Percentiles rank a stretch among this genome's conserved stretches.
Evolutionary conservation across 2,888 invertebrate species (phyloP).

Genomic region (Diplazon laetatorius): DNA sequence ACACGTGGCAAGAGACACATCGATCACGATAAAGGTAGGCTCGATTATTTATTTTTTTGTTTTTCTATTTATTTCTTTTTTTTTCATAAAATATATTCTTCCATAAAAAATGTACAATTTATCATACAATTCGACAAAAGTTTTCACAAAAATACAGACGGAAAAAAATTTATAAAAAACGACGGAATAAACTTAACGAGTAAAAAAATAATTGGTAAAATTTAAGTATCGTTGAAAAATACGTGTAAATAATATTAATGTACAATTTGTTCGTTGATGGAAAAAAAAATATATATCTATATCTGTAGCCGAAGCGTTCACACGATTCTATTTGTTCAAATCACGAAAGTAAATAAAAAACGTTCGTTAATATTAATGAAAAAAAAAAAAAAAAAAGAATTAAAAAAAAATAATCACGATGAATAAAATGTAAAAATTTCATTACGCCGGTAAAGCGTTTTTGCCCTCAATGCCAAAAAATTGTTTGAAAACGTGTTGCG

Average conservation of each 20-base stretch:
- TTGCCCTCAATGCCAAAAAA: slow-evolving; percentile 88
- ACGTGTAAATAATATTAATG: slow-evolving; percentile 1
- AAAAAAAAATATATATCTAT: neutral
- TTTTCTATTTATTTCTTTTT: too few relatives aligned
- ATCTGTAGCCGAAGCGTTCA: neutral
- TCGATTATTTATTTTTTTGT: neutral
- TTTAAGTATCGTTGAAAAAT: neutral
- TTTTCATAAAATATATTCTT: slow-evolving; percentile 17
- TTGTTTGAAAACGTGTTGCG: slow-evolving; percentile 90
- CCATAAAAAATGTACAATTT: neutral
- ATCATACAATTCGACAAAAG: too few relatives aligned
- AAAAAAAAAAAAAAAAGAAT: too few relatives aligned
- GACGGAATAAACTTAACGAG: too few relatives aligned
- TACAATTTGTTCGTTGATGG: slow-evolving; percentile 7
- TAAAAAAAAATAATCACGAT: slow-evolving; percentile 32
- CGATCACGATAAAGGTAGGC: slow-evolving; percentile 52
- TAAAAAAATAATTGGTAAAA: too few relatives aligned
- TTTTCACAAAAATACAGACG: too few relatives aligned
- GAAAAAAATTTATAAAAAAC: too few relatives aligned
- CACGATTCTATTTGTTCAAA: too few relatives aligned
- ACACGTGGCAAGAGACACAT: slow-evolving; percentile 62
- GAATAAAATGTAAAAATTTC: slow-evolving; percentile 46
- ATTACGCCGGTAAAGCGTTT: slow-evolving; percentile 54
- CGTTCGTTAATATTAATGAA: too few relatives aligned
- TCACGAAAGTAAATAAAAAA: too few relatives aligned